phyloP scores from a whole-genome alignment of 2,113 vertebrate species.

The Hippocampus mohnikei region DNA sequence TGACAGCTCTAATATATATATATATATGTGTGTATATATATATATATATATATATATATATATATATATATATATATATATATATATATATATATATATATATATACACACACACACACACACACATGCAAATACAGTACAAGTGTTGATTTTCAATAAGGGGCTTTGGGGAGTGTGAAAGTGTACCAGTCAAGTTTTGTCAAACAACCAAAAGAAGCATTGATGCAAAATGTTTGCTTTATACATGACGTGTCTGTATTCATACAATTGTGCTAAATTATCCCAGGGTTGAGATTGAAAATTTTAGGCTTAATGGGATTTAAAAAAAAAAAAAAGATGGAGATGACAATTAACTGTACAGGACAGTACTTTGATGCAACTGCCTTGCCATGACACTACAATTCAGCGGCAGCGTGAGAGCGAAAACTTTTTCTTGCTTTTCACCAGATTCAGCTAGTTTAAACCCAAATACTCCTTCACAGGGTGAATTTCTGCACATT shows the following conservation, averaged over 20 bases:
- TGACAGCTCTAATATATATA: no score
- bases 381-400: not conserved
- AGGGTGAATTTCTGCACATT: slow-evolving; percentile 63
- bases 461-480: slow-evolving; percentile 52
- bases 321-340: not conserved
- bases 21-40: no score
- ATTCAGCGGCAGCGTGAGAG: not conserved
- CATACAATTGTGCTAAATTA: not conserved
- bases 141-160: not conserved
- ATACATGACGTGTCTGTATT: not conserved
- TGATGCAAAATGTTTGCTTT: not conserved
- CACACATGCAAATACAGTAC: not conserved
- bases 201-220: not conserved
- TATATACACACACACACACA: no score
- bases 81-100: no score
- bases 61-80: no score
- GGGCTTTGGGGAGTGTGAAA: not conserved
- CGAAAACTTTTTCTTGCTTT: slow-evolving; percentile 6
- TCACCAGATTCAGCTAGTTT: slow-evolving; percentile 25
- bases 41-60: no score
- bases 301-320: not conserved
- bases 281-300: not conserved
- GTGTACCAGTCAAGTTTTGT: not conserved
- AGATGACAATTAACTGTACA: not conserved
- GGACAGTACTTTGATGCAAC: not conserved